Base-by-base conservation (phyloP, 2,888 invertebrate genomes). In the Ferrisia virgata region DNA sequence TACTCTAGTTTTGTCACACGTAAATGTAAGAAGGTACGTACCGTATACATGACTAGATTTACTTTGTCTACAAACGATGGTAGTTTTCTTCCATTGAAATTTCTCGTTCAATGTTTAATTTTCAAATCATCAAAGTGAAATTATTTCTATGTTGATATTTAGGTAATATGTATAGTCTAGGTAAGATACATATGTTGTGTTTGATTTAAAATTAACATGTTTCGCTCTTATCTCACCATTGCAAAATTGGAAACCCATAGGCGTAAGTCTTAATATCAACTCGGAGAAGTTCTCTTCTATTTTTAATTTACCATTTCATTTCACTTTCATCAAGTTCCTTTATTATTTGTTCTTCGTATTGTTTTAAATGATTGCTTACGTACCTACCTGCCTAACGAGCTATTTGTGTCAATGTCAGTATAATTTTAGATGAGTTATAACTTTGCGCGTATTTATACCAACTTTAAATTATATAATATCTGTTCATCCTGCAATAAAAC, bases 121-220 rank as follows among this genome's bases (percentile, higher is more conserved):
- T 64, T 28, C 25, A 64, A 15, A 5, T 28, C 64, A 25, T 64
- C 64, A 64, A 64, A 64, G 64, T 6, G 11, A 28, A 28, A 64
- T n/a, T 53, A 53, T 28, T 36, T 76, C 15, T 36, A 22, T 31
- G 69, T 33, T 28, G 4, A 31, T 15, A 36, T 39, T 39, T n/a
- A n/a, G n/a, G n/a, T n/a, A n/a, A n/a, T n/a, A n/a, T n/a, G n/a
- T n/a, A n/a, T n/a, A n/a, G n/a, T n/a, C n/a, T n/a, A n/a, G n/a
- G n/a, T n/a, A n/a, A n/a, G n/a, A n/a, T n/a, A n/a, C n/a, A n/a
- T n/a, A n/a, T n/a, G n/a, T n/a, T n/a, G n/a, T 76, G 36, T 36
- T 36, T 36, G 36, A 76, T 76, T 76, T n/a, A 8, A 36, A 76
- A 76, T 76, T 76, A 36, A 76, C 72, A 76, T 18, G 72, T 76